These are phyloP conservation scores for Rutpela maculata DNA, from an alignment of 2,888 invertebrate species.

Conservation along the genomic window DNA sequence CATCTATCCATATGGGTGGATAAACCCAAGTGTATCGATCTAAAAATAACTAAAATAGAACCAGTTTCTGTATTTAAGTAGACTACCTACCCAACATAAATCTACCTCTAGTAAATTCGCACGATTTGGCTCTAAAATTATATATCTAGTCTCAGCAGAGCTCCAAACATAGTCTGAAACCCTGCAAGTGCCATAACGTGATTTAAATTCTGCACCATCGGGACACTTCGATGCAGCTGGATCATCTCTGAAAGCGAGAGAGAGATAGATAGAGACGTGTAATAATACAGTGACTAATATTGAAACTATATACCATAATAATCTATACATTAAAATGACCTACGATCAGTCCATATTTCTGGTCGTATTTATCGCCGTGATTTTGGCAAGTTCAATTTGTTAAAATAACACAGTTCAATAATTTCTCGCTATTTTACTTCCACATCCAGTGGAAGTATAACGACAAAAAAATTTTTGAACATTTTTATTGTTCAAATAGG, in stretches of 20 bases:
- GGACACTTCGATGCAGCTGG: background rate
- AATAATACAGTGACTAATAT: background rate
- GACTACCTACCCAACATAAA: background rate
- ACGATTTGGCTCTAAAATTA: background rate
- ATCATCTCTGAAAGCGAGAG: background rate
- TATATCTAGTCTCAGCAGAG: conserved; percentile 12
- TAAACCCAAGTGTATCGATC: conserved; percentile 5
- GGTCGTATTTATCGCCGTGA: too few relatives aligned
- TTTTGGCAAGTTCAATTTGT: too few relatives aligned
- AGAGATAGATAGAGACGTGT: background rate
- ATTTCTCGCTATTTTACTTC: too few relatives aligned
- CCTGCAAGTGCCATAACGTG: conserved; percentile 14
- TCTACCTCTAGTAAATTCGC: background rate
- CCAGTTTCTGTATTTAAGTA: conserved; percentile 8
- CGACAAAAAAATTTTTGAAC: too few relatives aligned
- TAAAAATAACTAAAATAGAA: conserved; percentile 16
- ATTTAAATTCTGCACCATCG: conserved; percentile 26
- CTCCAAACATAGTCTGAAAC: background rate
- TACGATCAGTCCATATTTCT: too few relatives aligned
- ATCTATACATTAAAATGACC: too few relatives aligned
- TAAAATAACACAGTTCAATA: too few relatives aligned
- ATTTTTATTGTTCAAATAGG: too few relatives aligned
- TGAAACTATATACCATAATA: background rate
- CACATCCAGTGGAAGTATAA: too few relatives aligned
- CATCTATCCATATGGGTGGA: background rate